Base-by-base conservation (phyloP, 1,140 invertebrate genomes). In the Odontomachus brunneus region DNA sequence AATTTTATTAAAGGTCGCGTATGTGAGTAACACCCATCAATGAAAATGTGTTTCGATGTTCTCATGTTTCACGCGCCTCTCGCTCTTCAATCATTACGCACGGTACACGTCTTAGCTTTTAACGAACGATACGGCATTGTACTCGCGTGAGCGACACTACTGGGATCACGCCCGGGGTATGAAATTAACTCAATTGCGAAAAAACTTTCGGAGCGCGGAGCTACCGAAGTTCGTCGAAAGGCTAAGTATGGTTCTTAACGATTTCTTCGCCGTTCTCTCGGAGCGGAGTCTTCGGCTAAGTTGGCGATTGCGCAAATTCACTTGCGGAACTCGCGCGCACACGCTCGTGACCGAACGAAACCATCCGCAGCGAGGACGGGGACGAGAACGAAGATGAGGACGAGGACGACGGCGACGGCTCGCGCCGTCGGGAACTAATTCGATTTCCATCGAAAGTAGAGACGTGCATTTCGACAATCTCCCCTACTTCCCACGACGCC, bases 391-490 rank as follows among this genome's bases (percentile, higher is more conserved):
- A 33, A 5, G 29, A 33, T 5, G 29, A 33, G 29, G 29, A 33
- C 29, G 29, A 33, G 67, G 74, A 57, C 38, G 11, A n/a, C 53
- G n/a, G 19, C 38, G 3, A 14, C 5, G 44, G n/a, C 38, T 33
- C 19, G 22, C 69, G 19, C 19, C 15, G 26, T 26, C 2, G 57
- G 33, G 14, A 11, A 60, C 67, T 82, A 82, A 82, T 60, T 82
- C 44, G 78, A 82, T 82, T 82, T 74, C 75, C 65, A 71, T 78
- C 63, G 75, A 78, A 71, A 80, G 75, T 71, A 71, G 65, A 80
- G 65, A 80, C 63, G 75, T 57, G 75, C 65, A 80, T 80, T 69
- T 69, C 75, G 65, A 57, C 75, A 80, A 80, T 80, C 75, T 80
- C 65, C 24, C 26, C n/a, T 15, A 44, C 51, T 17, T 3, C 51